phyloP scores from a whole-genome alignment of 2,888 invertebrate species.

The Timema cristinae region DNA sequence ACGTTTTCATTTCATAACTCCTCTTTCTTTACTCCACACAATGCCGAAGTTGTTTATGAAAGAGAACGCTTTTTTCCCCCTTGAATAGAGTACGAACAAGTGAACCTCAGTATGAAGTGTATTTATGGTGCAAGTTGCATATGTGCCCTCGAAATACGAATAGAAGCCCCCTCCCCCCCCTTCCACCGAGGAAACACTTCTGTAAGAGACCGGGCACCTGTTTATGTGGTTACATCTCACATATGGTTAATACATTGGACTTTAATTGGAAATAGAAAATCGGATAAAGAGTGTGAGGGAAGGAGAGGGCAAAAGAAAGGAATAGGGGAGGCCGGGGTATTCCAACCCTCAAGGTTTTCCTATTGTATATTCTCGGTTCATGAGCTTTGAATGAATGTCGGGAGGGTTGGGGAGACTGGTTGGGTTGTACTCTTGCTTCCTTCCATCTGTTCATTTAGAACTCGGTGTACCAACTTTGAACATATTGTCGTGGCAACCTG shows the following conservation, averaged over 20 bases:
- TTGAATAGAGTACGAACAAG: too few species aligned
- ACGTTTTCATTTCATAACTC: too few species aligned
- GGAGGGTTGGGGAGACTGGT: too few species aligned
- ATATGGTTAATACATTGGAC: slow-evolving; percentile 30
- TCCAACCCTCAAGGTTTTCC: not conserved
- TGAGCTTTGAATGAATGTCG: slow-evolving; percentile 17
- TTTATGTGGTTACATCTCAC: slow-evolving; percentile 29
- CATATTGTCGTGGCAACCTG: too few species aligned
- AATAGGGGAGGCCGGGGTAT: slow-evolving; percentile 10
- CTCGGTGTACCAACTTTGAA: too few species aligned
- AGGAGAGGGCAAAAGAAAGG: not conserved
- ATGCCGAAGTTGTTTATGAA: too few species aligned
- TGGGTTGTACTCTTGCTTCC: too few species aligned
- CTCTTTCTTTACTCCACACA: too few species aligned
- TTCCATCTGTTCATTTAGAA: slow-evolving; percentile 20
- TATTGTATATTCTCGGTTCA: slow-evolving; percentile 14
- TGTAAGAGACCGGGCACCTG: slow-evolving; percentile 22
- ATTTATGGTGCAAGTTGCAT: too few species aligned
- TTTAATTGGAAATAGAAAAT: slow-evolving; percentile 26
- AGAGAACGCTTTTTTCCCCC: not conserved
- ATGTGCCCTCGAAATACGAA: too few species aligned
- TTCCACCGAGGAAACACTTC: not conserved
- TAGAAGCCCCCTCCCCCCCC: too few species aligned
- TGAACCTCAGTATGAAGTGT: too few species aligned
- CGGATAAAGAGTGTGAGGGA: not conserved